Evolutionary conservation across 1,140 invertebrate species (phyloP), one percentile per base, ranked within the genome.

Genomic region (Drosophila erecta): DNA sequence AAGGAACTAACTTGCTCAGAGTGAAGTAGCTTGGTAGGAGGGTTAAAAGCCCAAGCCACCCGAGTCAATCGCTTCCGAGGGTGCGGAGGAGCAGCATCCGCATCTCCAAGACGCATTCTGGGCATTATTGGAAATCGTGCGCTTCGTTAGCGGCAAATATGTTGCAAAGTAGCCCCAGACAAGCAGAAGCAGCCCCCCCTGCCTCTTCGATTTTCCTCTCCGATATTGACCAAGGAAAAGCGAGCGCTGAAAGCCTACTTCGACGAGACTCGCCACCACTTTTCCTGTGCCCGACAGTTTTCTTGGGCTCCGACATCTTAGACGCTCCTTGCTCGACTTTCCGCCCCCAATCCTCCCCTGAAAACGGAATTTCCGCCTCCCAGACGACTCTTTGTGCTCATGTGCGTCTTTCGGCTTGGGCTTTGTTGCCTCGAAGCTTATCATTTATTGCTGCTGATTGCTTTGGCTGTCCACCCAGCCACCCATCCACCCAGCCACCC

Each of bases 401-500:
- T 57, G 61, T 60, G 38, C 49, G 35, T 35, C 69, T 54, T 59
- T 38, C 66, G 81, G 74, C 49, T 62, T 78, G 70, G 81, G 67
- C 81, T 77, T 85, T 85, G 71, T 79, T 78, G 73, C 62, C 51
- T 57, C 35, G 43, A 61, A 78, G 81, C 81, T 86, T 86, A 86
- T 86, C 81, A 86, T 86, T 86, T 86, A 86, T 86, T 86, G 83
- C 81, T 81, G 81, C 81, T 86, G 78, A 78, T 85, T 85, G 81
- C 62, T 81, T 78, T 59, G 66, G 50, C 76, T 60, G 60, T 71
- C 55, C 73, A 54, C 10, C 54, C 43, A 38, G 43, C 38, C 47
- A n/a, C 7, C 35, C 17, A 27, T 0, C 7, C 11, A 5, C 33
- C 10, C 51, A 12, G 2, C 24, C 17, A 17, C 14, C 43, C 49